Evolutionary conservation across 2,113 vertebrate genomes (phyloP).

Genomic region (Oxygymnocypris stewartii): DNA sequence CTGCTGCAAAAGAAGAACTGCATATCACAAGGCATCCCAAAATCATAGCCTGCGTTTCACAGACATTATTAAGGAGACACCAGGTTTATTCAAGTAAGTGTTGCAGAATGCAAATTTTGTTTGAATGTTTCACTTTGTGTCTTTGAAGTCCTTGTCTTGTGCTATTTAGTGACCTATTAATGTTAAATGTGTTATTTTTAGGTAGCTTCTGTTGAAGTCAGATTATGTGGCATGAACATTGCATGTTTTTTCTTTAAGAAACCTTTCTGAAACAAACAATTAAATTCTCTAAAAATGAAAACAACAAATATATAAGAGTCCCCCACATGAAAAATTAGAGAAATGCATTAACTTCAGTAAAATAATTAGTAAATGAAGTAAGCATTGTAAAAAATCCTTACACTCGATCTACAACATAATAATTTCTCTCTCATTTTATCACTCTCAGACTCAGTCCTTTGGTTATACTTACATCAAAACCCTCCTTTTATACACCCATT

Average conservation of each 20-base stretch:
- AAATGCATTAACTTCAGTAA: neutral
- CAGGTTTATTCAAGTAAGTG: slow-evolving; percentile 7
- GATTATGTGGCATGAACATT: neutral
- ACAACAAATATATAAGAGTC: too few species aligned
- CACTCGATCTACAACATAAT: too few species aligned
- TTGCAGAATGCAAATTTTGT: slow-evolving; percentile 7
- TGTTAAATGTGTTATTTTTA: neutral
- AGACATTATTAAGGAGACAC: neutral
- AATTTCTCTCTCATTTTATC: too few species aligned
- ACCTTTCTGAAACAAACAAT: neutral
- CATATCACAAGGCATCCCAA: neutral
- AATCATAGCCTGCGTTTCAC: neutral
- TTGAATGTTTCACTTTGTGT: neutral
- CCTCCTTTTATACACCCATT: neutral
- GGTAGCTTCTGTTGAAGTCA: neutral
- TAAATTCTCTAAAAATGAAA: too few species aligned
- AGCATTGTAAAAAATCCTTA: too few species aligned
- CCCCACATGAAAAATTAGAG: too few species aligned
- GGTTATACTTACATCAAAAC: neutral
- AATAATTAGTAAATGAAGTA: neutral
- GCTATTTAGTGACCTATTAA: neutral
- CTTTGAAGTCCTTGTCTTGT: neutral
- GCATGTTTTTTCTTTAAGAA: neutral
- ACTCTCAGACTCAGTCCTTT: too few species aligned
- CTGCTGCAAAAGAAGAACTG: neutral